These are phyloP conservation scores for Macrophya annulata DNA, from an alignment of 2,888 invertebrate species.

Conservation along the genomic window DNA sequence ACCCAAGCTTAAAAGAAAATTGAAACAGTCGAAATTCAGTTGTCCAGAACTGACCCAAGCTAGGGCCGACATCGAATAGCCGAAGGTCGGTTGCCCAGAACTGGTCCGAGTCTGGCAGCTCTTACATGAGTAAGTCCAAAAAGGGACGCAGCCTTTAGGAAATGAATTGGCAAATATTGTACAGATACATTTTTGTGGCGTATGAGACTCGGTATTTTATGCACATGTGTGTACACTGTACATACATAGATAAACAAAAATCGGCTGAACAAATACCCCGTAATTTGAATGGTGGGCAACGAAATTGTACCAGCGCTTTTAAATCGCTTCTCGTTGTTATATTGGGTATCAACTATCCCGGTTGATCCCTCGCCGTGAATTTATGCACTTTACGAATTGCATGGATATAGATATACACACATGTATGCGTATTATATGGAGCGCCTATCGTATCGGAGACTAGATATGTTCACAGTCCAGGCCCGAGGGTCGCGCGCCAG, in stretches of 20 bases:
- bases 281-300: not conserved
- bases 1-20: no score
- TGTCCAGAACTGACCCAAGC: no score
- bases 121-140: no score
- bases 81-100: no score
- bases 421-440: not conserved
- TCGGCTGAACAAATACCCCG: not conserved
- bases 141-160: not conserved
- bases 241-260: not conserved
- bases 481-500: conserved; percentile 34
- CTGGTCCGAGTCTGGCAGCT: no score
- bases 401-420: not conserved
- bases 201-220: not conserved
- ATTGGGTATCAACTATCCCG: not conserved
- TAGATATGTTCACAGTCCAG: conserved; percentile 29
- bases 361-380: conserved; percentile 3
- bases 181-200: not conserved
- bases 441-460: not conserved
- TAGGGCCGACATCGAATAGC: no score
- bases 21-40: no score
- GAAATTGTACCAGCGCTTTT: not conserved
- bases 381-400: conserved; percentile 31
- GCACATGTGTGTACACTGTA: no score
- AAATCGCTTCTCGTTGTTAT: conserved; percentile 24
- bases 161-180: not conserved